These are phyloP conservation scores for Spermophilus dauricus DNA, from an alignment of 2,113 vertebrate genomes.

Conservation along the genomic window DNA sequence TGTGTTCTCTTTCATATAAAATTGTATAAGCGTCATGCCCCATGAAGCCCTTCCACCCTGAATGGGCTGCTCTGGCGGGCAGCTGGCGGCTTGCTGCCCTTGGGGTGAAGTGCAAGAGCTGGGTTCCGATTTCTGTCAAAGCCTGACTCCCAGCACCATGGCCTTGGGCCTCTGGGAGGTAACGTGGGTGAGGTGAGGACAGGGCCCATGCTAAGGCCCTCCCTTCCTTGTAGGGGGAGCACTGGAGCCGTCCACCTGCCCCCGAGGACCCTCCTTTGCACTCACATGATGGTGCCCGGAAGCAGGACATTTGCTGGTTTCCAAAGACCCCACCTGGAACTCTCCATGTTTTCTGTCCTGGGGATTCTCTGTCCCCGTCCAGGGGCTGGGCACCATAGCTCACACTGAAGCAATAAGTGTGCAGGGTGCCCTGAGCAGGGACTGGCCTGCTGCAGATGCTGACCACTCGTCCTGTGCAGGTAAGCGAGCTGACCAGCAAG, in stretches of 20 bases:
- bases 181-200: too few relatives aligned
- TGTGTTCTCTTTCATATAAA: not conserved
- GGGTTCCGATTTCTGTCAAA: not conserved
- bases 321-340: not conserved
- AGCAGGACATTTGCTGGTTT: not conserved
- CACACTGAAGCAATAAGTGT: accelerated
- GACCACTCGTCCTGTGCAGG: too few relatives aligned
- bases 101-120: too few relatives aligned
- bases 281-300: accelerated
- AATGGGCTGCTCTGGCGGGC: too few relatives aligned
- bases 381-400: not conserved
- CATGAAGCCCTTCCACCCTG: not conserved
- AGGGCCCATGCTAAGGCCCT: too few relatives aligned
- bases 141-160: not conserved
- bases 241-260: too few relatives aligned
- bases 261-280: too few relatives aligned
- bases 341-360: not conserved
- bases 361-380: too few relatives aligned
- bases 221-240: not conserved
- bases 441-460: not conserved
- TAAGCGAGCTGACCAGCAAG: not conserved
- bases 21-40: too few relatives aligned
- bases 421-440: accelerated
- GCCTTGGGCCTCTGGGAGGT: not conserved
- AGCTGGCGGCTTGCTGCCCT: too few relatives aligned